Evolutionary conservation across 2,113 vertebrate genomes (phyloP).

Genomic region (Poecile atricapillus): DNA sequence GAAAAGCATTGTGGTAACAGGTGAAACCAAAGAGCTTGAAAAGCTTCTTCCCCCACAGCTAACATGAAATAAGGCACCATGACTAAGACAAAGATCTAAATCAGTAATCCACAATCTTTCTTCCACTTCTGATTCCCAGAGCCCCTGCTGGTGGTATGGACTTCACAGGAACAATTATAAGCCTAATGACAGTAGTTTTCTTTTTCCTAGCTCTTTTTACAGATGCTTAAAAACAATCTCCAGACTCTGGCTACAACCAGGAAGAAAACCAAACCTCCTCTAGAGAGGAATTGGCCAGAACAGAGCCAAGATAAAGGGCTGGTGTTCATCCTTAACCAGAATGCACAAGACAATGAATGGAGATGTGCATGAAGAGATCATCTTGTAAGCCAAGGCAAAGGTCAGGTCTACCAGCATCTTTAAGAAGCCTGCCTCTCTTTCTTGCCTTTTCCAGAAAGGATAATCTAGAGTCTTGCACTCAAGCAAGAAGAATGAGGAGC

Average conservation of each 20-base stretch:
- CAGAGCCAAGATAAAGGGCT: background rate
- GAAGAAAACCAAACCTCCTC: background rate
- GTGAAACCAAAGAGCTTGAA: background rate
- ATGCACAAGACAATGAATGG: background rate
- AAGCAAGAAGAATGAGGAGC: background rate
- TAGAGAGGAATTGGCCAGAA: background rate
- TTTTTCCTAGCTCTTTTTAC: background rate
- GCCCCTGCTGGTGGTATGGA: background rate
- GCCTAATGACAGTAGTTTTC: background rate
- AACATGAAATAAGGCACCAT: background rate
- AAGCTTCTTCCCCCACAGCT: background rate
- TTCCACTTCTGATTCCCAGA: background rate
- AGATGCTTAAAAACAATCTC: background rate
- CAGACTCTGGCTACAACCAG: constrained; percentile 66
- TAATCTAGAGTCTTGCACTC: background rate
- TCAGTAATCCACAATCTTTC: background rate
- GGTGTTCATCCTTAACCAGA: background rate
- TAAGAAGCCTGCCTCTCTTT: background rate
- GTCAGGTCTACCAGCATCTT: background rate
- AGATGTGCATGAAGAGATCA: background rate
- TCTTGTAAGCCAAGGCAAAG: background rate
- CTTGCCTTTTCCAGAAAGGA: background rate
- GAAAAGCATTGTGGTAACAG: background rate
- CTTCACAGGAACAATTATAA: background rate
- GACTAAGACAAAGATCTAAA: background rate